Base-by-base conservation (phyloP, 2,888 invertebrate genomes). In the Asteroscopus sphinx region DNA sequence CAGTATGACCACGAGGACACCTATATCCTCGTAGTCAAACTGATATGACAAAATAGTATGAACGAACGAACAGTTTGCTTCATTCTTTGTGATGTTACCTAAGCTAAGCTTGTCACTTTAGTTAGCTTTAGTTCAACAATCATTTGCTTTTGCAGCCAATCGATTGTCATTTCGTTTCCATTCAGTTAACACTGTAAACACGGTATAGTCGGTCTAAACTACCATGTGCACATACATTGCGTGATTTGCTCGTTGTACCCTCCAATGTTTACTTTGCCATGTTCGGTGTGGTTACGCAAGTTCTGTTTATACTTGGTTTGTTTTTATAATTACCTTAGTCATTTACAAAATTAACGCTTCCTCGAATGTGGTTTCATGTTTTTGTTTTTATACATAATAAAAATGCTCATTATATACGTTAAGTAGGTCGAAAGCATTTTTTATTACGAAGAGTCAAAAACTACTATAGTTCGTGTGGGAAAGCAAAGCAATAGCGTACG, bases 121-220 rank as follows among this genome's bases (percentile, higher is more conserved):
- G 40, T 72, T 33, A 40, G 40, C 36, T 45, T 58, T 54, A 48
- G 40, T 72, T 40, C 42, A 21, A 61, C 37, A 59, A 52, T 56
- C 48, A 73, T 72, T 61, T 52, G 53, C 47, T 76, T 68, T 62
- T 46, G 48, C 62, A 58, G 37, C 44, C 54, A 71, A 65, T 67
- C 52, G 53, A 49, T 68, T 59, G 62, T 60, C 65, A 62, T 71
- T 68, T 62, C 26, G 68, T 53, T 73, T 58, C 62, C 56, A 65
- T 73, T 65, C 45, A 59, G 60, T 67, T 62, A 64, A 53, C 57
- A 58, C 15, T 66, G 62, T 63, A 71, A 73, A 76, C 64, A 73
- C 44, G 46, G 28, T 39, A 62, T 44, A 61, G 52, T 53, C 44
- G 56, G 52, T 37, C 13, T 45, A 47, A 47, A 57, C 57, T 63